Evolutionary conservation across 2,888 invertebrate species (phyloP), one percentile per base, ranked within the genome.

Genomic region (Torymus auratus): DNA sequence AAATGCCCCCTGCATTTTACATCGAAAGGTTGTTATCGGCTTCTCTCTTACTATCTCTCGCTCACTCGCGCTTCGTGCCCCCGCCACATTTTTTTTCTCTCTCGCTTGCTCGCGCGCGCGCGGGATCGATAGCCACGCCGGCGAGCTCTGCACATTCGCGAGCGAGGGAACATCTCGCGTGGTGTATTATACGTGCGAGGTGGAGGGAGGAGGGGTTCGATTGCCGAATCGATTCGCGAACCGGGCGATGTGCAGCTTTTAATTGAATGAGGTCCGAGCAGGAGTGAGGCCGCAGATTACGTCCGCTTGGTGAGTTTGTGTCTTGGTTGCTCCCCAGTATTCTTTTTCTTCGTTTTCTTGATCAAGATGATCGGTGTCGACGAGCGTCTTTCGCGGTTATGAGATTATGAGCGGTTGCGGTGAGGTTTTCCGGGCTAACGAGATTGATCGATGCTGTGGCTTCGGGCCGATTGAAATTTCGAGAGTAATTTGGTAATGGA

Each of bases 161-260:
- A 68, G 23, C 73, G 55, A 15, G 20, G 61, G 28, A 23, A 67
- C 52, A 52, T 7, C 52, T 52, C 14, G 12, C 55, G 14, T 15
- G 50, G 28, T 17, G 15, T 11, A 11, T 7, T n/a, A 15, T 65
- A 23, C 23, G 11, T 23, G 10, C 12, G 1, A 2, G 11, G 11
- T 12, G 65, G 4, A 14, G 50, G 11, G 13, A 5, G 50, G 3
- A 13, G 12, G 12, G 14, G 41, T 61, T 68, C 76, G 71, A 67
- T 64, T 70, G 61, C 84, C 84, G 83, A 84, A 86, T 86, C 85
- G 83, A 85, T 84, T 84, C 84, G 80, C 84, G 83, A 82, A 74
- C 78, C 82, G 83, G 78, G 64, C 83, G 83, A 84, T 84, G 84
- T 73, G 61, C n/a, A n/a, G 67, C 68, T 68, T 73, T 73, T 79